Percentiles rank a stretch among this genome's conserved stretches.
phyloP scores from a whole-genome alignment of 2,113 vertebrate genomes.

The Thalassarche chlororhynchos region DNA sequence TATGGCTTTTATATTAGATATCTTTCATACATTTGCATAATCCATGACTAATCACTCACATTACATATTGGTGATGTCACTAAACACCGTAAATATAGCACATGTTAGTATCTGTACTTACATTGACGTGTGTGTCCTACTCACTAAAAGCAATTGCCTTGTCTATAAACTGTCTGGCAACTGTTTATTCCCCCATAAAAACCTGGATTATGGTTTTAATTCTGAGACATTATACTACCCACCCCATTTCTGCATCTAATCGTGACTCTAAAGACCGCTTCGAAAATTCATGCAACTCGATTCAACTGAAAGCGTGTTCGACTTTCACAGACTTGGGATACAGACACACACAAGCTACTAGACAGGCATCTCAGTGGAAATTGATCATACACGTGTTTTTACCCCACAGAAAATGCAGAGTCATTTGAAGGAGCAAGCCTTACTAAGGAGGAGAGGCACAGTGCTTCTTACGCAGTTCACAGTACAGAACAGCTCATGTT shows the following conservation, averaged over 20 bases:
- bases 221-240: not conserved
- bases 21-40: not conserved
- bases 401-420: not conserved
- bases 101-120: not conserved
- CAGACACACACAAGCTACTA: not conserved
- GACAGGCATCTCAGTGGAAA: not conserved
- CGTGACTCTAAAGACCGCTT: not conserved
- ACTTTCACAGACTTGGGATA: not conserved
- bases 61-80: not conserved
- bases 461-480: not conserved
- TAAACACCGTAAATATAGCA: not conserved
- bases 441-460: not conserved
- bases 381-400: accelerated
- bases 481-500: not conserved
- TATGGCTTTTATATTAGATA: not conserved
- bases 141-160: not conserved
- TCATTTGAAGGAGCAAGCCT: not conserved
- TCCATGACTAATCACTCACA: not conserved
- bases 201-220: not conserved
- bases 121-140: not conserved
- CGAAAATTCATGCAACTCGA: not conserved
- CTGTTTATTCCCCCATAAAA: not conserved
- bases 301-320: not conserved
- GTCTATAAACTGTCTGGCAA: not conserved
- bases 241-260: not conserved